These are phyloP conservation scores for Andrena chrysosceles DNA, from an alignment of 2,888 invertebrate species.

Conservation along the genomic window DNA sequence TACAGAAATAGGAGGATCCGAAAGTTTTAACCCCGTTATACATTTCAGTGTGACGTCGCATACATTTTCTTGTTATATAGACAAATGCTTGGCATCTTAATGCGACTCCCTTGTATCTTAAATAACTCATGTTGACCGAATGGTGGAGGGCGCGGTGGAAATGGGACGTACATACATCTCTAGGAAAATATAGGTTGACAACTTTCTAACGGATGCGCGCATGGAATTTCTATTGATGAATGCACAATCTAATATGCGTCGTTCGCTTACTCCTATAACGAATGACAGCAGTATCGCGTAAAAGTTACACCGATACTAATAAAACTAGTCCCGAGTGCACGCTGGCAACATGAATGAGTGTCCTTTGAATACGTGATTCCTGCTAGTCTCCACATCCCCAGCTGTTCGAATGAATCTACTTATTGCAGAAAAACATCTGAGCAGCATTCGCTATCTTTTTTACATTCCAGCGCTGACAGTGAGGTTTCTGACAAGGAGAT, in stretches of 20 bases:
- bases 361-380: no score
- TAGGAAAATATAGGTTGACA: slow-evolving; percentile 32
- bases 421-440: background rate
- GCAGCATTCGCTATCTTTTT: slow-evolving; percentile 7
- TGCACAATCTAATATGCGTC: slow-evolving; percentile 34
- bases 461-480: slow-evolving; percentile 91
- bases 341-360: no score
- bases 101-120: background rate
- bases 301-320: slow-evolving; percentile 12
- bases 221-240: slow-evolving; percentile 30
- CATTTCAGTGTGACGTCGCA: background rate
- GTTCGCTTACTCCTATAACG: background rate
- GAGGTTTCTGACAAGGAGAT: slow-evolving; percentile 95
- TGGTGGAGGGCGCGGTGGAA: background rate
- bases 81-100: background rate
- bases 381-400: background rate
- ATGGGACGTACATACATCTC: background rate
- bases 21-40: background rate
- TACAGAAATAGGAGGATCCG: background rate
- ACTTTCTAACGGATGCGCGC: slow-evolving; percentile 36
- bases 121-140: background rate
- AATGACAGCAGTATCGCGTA: background rate
- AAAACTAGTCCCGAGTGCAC: background rate
- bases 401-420: background rate
- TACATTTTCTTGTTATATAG: background rate